Percentiles rank a stretch among this genome's conserved stretches.
Conservation (phyloP, 2,797 vertebrate genomes). For the Poliocrania exsul region DNA sequence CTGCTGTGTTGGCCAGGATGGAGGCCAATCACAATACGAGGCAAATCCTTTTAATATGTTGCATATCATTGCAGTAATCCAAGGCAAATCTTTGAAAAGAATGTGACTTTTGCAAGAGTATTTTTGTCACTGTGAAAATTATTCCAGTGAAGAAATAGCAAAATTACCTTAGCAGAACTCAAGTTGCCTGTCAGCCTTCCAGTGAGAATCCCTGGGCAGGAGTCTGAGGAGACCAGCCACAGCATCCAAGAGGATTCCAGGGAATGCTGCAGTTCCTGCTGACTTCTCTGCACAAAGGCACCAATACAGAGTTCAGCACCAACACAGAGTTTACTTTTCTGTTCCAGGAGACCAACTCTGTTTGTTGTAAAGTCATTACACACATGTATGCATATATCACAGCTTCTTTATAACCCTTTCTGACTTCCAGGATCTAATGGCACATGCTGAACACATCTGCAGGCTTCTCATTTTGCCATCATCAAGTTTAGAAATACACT, state of each 20-base stretch:
- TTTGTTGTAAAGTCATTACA: neutral
- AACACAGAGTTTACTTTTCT: neutral
- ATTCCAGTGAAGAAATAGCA: neutral
- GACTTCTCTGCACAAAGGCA: neutral
- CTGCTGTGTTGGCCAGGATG: neutral
- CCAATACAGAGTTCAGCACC: neutral
- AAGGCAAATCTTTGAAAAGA: constrained; percentile 23
- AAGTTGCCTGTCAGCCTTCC: neutral
- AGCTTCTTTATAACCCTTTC: neutral
- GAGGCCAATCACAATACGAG: neutral
- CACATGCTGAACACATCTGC: neutral
- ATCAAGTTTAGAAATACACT: neutral
- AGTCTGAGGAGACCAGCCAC: neutral
- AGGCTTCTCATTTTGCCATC: neutral
- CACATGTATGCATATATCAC: neutral
- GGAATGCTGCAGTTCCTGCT: neutral
- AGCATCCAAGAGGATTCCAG: neutral
- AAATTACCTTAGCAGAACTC: neutral
- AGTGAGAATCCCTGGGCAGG: neutral
- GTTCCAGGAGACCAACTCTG: neutral
- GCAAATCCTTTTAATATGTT: constrained; percentile 33
- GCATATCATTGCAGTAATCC: constrained; percentile 31
- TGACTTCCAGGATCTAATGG: neutral
- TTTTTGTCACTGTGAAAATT: constrained; percentile 14
- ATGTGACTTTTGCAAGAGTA: neutral